Conservation (phyloP, 1,140 invertebrate genomes). For the Aphelinus certus region DNA sequence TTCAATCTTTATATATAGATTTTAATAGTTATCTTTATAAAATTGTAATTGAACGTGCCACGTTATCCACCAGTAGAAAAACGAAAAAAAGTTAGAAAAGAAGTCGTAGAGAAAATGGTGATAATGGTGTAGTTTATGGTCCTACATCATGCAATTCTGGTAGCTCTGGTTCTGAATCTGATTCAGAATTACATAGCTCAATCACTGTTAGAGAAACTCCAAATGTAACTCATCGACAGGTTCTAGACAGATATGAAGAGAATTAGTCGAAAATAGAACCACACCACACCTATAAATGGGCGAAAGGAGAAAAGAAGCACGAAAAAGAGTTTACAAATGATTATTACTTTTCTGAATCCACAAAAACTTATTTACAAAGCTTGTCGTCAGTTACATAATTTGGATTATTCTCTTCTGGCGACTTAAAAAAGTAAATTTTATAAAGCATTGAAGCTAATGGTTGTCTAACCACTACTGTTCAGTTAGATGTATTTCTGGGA, state of each 20-base stretch:
- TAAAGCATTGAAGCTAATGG: constrained; percentile 10
- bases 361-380: constrained; percentile 14
- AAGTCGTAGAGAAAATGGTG: constrained; percentile 9
- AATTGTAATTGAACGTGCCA: neutral
- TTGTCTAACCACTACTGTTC: neutral
- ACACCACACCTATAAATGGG: no score
- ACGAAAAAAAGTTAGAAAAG: neutral
- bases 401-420: constrained; percentile 9
- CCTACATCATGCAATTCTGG: neutral
- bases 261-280: no score
- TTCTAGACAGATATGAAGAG: constrained; percentile 1
- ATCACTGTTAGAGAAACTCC: constrained; percentile 7
- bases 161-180: constrained; percentile 22
- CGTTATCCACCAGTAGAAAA: neutral
- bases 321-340: constrained; percentile 11
- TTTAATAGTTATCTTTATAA: neutral
- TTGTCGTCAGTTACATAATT: constrained; percentile 14
- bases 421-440: constrained; percentile 15
- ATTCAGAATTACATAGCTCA: constrained; percentile 17
- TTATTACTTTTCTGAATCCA: constrained; percentile 14
- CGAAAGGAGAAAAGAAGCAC: no score
- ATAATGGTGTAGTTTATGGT: neutral
- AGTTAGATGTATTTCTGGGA: no score
- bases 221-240: constrained; percentile 10
- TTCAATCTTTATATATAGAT: neutral